phyloP scores from a whole-genome alignment of 1,140 invertebrate species.

The Drosophila bifasciata region DNA sequence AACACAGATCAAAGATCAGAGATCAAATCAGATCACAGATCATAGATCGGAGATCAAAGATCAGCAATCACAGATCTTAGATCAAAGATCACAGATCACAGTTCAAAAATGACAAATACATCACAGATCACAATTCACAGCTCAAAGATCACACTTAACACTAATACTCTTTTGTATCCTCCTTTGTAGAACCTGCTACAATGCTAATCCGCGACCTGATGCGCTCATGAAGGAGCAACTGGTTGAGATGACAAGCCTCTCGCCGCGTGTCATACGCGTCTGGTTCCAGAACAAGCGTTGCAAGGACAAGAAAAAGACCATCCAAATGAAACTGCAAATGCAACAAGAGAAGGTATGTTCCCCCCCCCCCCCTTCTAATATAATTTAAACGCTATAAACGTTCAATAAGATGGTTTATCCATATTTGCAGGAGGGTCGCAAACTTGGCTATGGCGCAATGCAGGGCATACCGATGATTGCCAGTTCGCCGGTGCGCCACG shows the following conservation, averaged over 20 bases:
- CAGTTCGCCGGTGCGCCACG: constrained; percentile 96
- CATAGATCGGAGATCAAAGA: no score
- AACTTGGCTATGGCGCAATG: constrained; percentile 95
- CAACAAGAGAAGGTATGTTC: constrained; percentile 97
- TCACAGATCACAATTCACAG: no score
- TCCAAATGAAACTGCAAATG: constrained; percentile 98
- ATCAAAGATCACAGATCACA: no score
- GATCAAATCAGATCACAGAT: no score
- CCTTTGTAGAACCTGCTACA: constrained; percentile 92
- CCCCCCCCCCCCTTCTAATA: no score
- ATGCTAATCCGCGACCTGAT: constrained; percentile 98
- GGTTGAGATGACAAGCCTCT: constrained; percentile 98
- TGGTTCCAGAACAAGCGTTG: constrained; percentile 99
- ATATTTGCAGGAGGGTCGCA: constrained; percentile 92
- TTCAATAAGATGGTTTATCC: constrained; percentile 1
- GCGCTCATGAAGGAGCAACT: constrained; percentile 99
- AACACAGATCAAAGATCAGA: no score
- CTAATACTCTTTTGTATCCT: not conserved
- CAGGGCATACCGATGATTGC: constrained; percentile 98
- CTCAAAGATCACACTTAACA: no score
- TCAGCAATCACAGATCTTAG: no score
- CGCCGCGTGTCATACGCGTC: constrained; percentile 97
- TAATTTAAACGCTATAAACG: not conserved
- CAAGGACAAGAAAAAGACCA: constrained; percentile 99
- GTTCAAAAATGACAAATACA: no score